These are phyloP conservation scores for Lasioglossum lativentre DNA, from an alignment of 2,888 invertebrate species.

Conservation along the genomic window DNA sequence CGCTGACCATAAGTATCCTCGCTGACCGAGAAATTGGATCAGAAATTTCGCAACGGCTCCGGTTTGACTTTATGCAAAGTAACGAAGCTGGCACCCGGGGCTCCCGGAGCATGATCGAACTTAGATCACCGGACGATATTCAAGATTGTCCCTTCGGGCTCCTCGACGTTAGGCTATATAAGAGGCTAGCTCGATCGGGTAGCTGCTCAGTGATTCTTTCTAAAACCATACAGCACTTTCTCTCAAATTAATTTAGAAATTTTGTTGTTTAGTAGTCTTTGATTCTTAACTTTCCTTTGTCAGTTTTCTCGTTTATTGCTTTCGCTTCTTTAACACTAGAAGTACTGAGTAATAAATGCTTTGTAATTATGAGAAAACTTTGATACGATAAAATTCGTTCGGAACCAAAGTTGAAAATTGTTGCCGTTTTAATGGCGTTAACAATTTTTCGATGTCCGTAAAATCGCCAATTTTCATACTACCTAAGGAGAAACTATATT, in stretches of 20 bases:
- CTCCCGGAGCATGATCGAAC: not conserved
- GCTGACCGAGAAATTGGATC: conserved; percentile 14
- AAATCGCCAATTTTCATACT: no score
- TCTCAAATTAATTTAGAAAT: not conserved
- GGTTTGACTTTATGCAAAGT: conserved; percentile 15
- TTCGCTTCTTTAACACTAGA: not conserved
- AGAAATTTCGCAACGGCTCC: not conserved
- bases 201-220: not conserved
- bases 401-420: no score
- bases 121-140: not conserved
- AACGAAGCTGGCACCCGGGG: not conserved
- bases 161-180: conserved; percentile 22
- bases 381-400: no score
- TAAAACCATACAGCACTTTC: not conserved
- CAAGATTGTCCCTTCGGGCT: not conserved
- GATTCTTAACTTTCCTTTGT: not conserved
- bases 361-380: not conserved
- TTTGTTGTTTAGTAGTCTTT: not conserved
- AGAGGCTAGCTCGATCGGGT: not conserved
- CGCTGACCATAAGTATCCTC: conserved; percentile 8
- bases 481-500: no score
- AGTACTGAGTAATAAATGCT: not conserved
- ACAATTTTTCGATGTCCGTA: no score
- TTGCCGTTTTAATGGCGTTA: no score
- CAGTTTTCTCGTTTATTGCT: no score